Conservation (phyloP, 2,113 vertebrate genomes). For the Psettodes erumei region DNA sequence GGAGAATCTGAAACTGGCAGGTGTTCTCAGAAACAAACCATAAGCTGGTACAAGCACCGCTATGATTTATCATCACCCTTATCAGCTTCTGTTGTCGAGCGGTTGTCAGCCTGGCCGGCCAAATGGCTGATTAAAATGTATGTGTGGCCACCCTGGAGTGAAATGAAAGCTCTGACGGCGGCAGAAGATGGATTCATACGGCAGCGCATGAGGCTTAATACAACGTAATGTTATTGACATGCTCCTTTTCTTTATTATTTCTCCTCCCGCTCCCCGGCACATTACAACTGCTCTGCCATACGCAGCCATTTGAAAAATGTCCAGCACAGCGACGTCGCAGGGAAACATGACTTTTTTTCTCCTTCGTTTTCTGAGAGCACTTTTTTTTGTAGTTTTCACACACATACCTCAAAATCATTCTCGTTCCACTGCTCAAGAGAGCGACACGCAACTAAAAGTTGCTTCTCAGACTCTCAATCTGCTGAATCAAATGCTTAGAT, state of each 20-base stretch:
- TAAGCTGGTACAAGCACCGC: conserved; percentile 47
- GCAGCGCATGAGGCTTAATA: conserved; percentile 68
- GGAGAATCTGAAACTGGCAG: conserved; percentile 59
- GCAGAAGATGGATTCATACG: conserved; percentile 76
- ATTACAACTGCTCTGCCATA: conserved; percentile 55
- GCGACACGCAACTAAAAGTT: conserved; percentile 1
- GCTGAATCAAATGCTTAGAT: conserved; percentile 42
- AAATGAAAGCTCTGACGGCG: conserved; percentile 73
- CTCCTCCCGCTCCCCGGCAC: conserved; percentile 43
- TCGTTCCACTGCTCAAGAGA: conserved; percentile 4
- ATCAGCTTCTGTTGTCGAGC: conserved; percentile 75
- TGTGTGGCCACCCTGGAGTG: conserved; percentile 77
- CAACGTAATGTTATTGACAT: conserved; percentile 80
- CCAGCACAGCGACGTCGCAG: conserved; percentile 23
- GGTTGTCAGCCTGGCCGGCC: conserved; percentile 74
- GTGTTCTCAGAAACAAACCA: conserved; percentile 59
- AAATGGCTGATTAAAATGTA: conserved; percentile 83
- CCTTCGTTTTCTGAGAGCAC: background rate
- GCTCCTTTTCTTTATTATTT: conserved; percentile 73
- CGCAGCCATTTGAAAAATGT: conserved; percentile 64
- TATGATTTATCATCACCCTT: conserved; percentile 77
- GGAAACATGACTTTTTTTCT: conserved; percentile 22
- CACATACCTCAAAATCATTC: conserved; percentile 3
- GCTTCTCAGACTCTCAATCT: conserved; percentile 18
- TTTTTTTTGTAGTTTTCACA: conserved; percentile 1